These are phyloP conservation scores for Botia almorhae DNA, from an alignment of 2,797 vertebrate species.

Conservation along the genomic window DNA sequence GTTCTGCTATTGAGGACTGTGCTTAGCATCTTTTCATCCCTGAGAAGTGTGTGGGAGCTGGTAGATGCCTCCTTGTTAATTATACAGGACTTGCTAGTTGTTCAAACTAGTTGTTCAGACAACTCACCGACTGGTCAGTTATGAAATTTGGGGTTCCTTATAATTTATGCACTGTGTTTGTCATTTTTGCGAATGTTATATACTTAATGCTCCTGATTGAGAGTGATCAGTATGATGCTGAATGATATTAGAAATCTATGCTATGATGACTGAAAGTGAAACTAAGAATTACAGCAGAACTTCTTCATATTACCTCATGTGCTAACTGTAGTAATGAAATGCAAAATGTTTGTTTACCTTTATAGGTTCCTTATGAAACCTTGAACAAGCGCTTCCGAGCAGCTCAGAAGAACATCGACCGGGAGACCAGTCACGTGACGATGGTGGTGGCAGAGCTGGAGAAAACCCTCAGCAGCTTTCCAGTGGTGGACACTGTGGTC, in stretches of 20 bases:
- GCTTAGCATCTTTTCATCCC: too few relatives aligned
- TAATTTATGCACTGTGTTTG: background rate
- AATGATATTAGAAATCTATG: background rate
- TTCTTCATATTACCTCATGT: too few relatives aligned
- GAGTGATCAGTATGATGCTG: background rate
- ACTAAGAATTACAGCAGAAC: background rate
- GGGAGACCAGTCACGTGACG: constrained; percentile 97
- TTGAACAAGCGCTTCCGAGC: constrained; percentile 98
- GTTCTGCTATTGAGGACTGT: too few relatives aligned
- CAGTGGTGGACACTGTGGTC: constrained; percentile 95
- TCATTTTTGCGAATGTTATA: background rate
- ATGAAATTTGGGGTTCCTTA: too few relatives aligned
- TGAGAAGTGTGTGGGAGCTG: too few relatives aligned
- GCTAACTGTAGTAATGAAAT: background rate
- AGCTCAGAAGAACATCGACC: constrained; percentile 97
- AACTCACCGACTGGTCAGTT: too few relatives aligned
- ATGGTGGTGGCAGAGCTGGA: constrained; percentile 99
- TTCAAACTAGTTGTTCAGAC: too few relatives aligned
- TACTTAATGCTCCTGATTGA: background rate
- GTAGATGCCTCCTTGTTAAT: too few relatives aligned
- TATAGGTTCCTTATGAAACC: constrained; percentile 96
- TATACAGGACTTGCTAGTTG: too few relatives aligned
- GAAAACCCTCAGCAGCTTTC: constrained; percentile 94
- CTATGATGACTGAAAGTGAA: background rate
- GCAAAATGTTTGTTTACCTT: background rate